Conservation (phyloP, 1,140 invertebrate genomes). For the Capitella teleta region DNA sequence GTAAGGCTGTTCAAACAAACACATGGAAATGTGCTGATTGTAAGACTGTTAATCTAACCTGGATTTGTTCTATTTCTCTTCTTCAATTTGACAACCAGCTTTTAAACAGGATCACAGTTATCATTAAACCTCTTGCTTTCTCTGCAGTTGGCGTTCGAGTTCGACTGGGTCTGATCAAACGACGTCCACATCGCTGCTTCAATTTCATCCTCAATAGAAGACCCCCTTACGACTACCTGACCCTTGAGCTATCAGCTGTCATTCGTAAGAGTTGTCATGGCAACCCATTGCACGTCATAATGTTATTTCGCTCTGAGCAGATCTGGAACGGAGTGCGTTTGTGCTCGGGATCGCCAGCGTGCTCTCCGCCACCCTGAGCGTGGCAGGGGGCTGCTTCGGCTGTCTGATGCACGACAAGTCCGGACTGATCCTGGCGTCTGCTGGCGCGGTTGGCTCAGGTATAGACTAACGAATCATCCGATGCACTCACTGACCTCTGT, state of each 20-base stretch:
- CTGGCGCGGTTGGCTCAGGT: conserved; percentile 16
- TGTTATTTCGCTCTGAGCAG: conserved; percentile 14
- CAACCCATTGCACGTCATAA: neutral
- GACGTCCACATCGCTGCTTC: neutral
- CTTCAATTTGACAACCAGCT: too few species aligned
- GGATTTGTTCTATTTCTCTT: too few species aligned
- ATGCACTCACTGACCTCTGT: neutral
- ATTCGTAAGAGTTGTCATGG: conserved; percentile 4
- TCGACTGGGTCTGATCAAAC: conserved; percentile 3
- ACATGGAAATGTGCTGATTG: too few species aligned
- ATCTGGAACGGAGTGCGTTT: conserved; percentile 21
- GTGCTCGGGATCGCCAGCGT: conserved; percentile 23
- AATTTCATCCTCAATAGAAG: conserved; percentile 4
- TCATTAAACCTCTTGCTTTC: too few species aligned
- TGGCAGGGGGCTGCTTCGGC: conserved; percentile 17
- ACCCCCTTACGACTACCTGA: conserved; percentile 2
- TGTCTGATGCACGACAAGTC: neutral
- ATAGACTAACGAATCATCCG: neutral
- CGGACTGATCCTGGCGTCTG: conserved; percentile 8
- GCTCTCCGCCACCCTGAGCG: conserved; percentile 17
- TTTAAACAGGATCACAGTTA: too few species aligned
- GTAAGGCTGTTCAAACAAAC: too few species aligned
- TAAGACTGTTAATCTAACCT: too few species aligned
- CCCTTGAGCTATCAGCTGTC: conserved; percentile 5
- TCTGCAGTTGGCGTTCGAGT: conserved; percentile 4